Evolutionary conservation across 2,888 invertebrate species (phyloP).

Genomic region (Aspidiotus rigidus): DNA sequence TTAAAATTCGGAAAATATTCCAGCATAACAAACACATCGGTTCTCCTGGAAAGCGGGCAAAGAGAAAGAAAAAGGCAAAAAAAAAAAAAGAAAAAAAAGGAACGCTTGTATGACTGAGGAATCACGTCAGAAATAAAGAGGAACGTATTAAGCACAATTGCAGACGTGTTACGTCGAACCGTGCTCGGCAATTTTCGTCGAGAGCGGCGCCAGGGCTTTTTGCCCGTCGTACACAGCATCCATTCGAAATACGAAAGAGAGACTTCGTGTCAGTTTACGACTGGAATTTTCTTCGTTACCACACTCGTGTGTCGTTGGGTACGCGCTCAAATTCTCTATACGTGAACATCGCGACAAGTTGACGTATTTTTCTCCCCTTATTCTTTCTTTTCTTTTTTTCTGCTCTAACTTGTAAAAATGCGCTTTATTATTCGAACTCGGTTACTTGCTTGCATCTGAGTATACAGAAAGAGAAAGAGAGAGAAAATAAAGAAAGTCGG

Average conservation of each 20-base stretch:
- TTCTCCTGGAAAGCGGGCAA: too few species aligned
- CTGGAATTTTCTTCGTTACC: slow-evolving; percentile 9
- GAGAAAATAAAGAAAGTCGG: too few species aligned
- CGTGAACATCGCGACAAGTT: too few species aligned
- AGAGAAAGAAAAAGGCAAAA: too few species aligned
- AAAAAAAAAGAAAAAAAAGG: too few species aligned
- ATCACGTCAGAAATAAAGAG: slow-evolving; percentile 1
- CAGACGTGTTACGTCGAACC: slow-evolving; percentile 13
- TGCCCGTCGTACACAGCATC: slow-evolving; percentile 11
- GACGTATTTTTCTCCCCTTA: too few species aligned
- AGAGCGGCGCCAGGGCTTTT: slow-evolving; percentile 25
- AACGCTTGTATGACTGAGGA: not conserved
- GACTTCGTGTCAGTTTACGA: slow-evolving; percentile 2
- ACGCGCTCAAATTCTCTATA: not conserved
- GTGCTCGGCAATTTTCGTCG: not conserved
- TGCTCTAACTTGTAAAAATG: not conserved
- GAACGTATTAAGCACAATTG: slow-evolving; percentile 7
- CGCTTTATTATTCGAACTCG: too few species aligned
- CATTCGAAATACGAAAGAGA: not conserved
- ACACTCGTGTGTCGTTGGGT: slow-evolving; percentile 1
- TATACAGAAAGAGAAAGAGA: too few species aligned
- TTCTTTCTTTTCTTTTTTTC: not conserved
- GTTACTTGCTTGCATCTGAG: too few species aligned
- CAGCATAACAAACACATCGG: too few species aligned
- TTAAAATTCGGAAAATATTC: too few species aligned